These are phyloP conservation scores for Setipinna tenuifilis DNA, from an alignment of 2,797 vertebrate genomes.

Conservation along the genomic window DNA sequence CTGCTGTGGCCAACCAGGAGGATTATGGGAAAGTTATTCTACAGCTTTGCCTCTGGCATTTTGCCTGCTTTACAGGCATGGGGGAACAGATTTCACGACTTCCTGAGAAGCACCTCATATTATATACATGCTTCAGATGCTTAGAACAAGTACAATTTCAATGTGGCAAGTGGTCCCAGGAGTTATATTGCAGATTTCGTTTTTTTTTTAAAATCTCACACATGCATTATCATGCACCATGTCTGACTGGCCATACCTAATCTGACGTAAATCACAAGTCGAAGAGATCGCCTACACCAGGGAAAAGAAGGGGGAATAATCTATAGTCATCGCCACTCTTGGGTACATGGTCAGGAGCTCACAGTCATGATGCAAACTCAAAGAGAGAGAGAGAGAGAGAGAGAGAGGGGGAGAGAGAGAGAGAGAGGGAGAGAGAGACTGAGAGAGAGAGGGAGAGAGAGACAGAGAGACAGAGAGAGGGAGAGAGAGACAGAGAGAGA, in stretches of 20 bases:
- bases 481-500: background rate
- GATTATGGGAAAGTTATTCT: background rate
- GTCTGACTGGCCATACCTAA: background rate
- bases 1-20: background rate
- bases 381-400: too few species aligned
- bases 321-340: background rate
- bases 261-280: background rate
- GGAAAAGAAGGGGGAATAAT: background rate
- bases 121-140: background rate
- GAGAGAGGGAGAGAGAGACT: too few species aligned
- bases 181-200: too few species aligned
- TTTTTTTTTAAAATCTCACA: background rate
- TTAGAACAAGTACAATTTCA: background rate
- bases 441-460: too few species aligned
- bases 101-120: background rate
- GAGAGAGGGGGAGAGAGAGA: too few species aligned
- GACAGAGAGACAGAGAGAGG: too few species aligned
- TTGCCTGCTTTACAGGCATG: background rate
- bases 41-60: background rate
- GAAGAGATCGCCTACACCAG: background rate
- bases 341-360: slow-evolving; percentile 2
- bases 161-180: background rate
- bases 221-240: background rate
- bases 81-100: background rate
- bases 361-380: background rate